Base-by-base conservation (phyloP, 2,888 invertebrate genomes). In the Fissipunctia ypsillon region DNA sequence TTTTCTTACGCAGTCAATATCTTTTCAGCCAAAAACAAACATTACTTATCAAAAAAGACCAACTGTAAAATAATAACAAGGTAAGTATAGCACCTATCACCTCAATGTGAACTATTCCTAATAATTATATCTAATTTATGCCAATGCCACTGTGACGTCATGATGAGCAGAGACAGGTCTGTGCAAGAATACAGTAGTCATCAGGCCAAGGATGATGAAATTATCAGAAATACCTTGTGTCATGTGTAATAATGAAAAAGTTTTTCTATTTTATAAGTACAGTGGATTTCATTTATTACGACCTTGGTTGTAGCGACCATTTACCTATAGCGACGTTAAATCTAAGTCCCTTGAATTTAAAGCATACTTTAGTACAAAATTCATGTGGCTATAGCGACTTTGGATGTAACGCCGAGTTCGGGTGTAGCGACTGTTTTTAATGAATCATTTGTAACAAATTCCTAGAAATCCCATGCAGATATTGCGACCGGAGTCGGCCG, bases 121-220 rank as follows among this genome's bases (percentile, higher is more conserved):
- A 19, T 28, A 72, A 45, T 25, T 0, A 25, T 41, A 35, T 43
- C 25, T 59, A 68, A 75, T 63, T 54, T 14, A 61, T 41, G 28
- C 50, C 31, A 77, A 77, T 76, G 64, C 4, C 61, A 66, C 7
- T 9, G n/a, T 9, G 35, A 43, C 54, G 28, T 57, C 76, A 56
- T 57, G 7, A n/a, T 59, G 7, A 41, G 6, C 59, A 45, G 22
- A 56, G 48, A 31, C 31, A 41, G 14, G 48, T 41, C 35, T 41
- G 22, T 78, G 25, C 63, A 78, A 45, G 45, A 57, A 81, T 45
- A 48, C 59, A 14, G n/a, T 56, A 35, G 28, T 31, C 64, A 56
- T 76, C 1, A 16, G 50, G 14, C 10, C n/a, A 16, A 41, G 48
- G 41, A 81, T 82, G 83, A 79, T 57, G 65, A 79, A 70, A 70